These are phyloP conservation scores for Dioctria rufipes DNA, from an alignment of 2,888 invertebrate species.

Conservation along the genomic window DNA sequence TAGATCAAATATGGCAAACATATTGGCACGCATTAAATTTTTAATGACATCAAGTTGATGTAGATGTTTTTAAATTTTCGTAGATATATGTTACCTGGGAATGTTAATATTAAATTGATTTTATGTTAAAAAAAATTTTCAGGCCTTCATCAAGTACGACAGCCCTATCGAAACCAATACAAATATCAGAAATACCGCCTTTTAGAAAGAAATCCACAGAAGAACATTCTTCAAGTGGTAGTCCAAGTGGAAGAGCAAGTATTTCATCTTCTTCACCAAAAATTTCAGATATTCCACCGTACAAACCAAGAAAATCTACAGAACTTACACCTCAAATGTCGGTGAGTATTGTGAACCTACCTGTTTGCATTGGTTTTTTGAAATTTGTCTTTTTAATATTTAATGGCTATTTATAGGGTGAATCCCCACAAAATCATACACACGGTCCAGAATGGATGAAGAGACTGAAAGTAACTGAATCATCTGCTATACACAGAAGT, in stretches of 20 bases:
- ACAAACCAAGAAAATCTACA: constrained; percentile 74
- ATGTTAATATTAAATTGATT: neutral
- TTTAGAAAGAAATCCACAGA: constrained; percentile 70
- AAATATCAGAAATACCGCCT: constrained; percentile 71
- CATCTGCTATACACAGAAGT: constrained; percentile 80
- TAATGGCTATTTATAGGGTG: constrained; percentile 12
- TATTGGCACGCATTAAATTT: constrained; percentile 52
- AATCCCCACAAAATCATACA: constrained; percentile 50
- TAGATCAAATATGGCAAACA: constrained; percentile 40
- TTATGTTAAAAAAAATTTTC: constrained; percentile 18
- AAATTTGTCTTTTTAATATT: too few relatives aligned
- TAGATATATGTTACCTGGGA: neutral
- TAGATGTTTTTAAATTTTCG: constrained; percentile 3
- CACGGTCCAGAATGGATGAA: constrained; percentile 79
- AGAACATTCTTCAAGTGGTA: constrained; percentile 52
- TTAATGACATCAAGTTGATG: constrained; percentile 38
- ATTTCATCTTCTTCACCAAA: constrained; percentile 61
- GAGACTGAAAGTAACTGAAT: constrained; percentile 74
- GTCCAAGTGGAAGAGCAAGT: constrained; percentile 52
- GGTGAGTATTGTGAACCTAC: constrained; percentile 64
- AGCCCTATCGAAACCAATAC: constrained; percentile 69
- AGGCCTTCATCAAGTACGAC: constrained; percentile 58
- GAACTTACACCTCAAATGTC: constrained; percentile 72
- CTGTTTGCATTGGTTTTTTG: too few relatives aligned
- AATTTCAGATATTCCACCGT: constrained; percentile 74